phyloP scores from a whole-genome alignment of 1,140 invertebrate species.

The Ladona fulva region DNA sequence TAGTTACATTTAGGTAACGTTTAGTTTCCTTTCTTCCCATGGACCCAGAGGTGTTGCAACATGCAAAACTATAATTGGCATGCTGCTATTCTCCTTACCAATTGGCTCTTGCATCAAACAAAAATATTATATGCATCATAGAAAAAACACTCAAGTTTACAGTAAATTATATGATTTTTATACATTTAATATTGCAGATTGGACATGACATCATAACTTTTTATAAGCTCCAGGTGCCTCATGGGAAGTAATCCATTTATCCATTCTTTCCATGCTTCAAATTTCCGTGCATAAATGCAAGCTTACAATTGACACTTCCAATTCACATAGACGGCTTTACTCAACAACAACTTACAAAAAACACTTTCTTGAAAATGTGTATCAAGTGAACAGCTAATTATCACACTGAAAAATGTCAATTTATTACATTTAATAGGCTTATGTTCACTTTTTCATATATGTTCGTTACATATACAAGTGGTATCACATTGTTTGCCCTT shows the following conservation, averaged over 20 bases:
- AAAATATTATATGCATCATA: neutral
- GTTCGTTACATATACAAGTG: neutral
- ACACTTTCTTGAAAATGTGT: constrained; percentile 11
- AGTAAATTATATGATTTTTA: neutral
- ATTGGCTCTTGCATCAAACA: neutral
- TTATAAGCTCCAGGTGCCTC: constrained; percentile 12
- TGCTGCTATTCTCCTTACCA: neutral
- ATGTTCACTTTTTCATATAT: constrained; percentile 8
- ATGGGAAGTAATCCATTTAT: neutral
- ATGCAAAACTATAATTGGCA: neutral
- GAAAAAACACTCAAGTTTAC: constrained; percentile 9
- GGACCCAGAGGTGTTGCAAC: neutral
- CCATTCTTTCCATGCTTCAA: constrained; percentile 3
- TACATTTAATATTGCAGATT: constrained; percentile 14
- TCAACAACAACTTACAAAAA: constrained; percentile 8
- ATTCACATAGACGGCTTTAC: constrained; percentile 3
- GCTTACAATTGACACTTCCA: constrained; percentile 11
- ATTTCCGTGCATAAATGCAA: neutral
- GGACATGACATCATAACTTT: neutral
- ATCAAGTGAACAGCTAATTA: constrained; percentile 7
- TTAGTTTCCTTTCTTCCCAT: neutral
- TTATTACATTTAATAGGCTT: constrained; percentile 6
- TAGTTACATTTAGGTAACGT: neutral
- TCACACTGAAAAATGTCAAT: constrained; percentile 10
- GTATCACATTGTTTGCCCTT: constrained; percentile 2